Percentiles rank a stretch among this genome's conserved stretches.
phyloP scores from a whole-genome alignment of 2,113 vertebrate species.

The Bubo bubo region DNA sequence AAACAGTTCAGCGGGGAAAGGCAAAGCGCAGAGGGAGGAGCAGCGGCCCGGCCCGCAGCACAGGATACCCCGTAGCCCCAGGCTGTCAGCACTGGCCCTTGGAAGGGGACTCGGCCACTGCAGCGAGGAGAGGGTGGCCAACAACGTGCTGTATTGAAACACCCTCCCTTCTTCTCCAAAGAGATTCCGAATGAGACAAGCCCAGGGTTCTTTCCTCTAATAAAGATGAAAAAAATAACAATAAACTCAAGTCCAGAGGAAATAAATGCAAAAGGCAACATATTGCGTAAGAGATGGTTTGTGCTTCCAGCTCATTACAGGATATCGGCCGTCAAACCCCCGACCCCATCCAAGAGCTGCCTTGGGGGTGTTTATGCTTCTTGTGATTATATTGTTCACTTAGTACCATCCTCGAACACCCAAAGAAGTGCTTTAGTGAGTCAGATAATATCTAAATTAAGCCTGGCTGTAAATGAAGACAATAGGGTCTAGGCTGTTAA shows the following conservation, averaged over 20 bases:
- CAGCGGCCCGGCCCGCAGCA: not conserved
- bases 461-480: not conserved
- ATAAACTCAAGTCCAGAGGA: not conserved
- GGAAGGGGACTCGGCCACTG: fast-evolving
- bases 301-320: not conserved
- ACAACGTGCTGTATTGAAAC: fast-evolving
- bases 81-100: not conserved
- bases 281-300: not conserved
- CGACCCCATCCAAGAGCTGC: not conserved
- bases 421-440: not conserved
- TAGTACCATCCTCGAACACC: not conserved
- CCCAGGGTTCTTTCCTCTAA: not conserved
- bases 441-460: slow-evolving; percentile 10
- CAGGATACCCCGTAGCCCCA: not conserved
- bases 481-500: not conserved
- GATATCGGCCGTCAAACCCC: not conserved
- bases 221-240: not conserved
- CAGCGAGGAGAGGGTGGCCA: fast-evolving
- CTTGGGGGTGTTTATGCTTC: not conserved
- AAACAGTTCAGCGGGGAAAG: not conserved
- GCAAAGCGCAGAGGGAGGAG: not conserved
- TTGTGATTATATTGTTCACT: not conserved
- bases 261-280: not conserved
- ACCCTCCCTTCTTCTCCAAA: not conserved
- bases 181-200: not conserved